Percentiles rank a stretch among this genome's conserved stretches.
These are phyloP conservation scores for Heliocidaris erythrogramma DNA, from an alignment of 35 echinoderm and acorn worm species.

Conservation along the genomic window DNA sequence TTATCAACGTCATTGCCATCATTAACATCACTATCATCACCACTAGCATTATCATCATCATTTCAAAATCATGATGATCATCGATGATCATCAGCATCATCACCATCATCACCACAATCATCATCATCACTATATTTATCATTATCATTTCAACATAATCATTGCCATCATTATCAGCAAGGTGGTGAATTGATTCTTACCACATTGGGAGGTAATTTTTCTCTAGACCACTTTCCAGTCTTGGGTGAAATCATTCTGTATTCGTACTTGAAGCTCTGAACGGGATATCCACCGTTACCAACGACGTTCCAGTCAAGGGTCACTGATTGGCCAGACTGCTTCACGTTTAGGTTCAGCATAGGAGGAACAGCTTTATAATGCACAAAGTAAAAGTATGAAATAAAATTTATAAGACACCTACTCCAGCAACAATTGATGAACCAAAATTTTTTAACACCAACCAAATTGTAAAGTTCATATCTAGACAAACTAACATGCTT, in stretches of 20 bases:
- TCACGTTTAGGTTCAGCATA: constrained; percentile 24
- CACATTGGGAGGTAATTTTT: constrained; percentile 9
- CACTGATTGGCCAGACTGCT: not conserved
- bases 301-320: constrained; percentile 32
- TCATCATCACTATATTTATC: not conserved
- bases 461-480: too few species aligned
- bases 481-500: too few species aligned
- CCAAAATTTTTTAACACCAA: not conserved
- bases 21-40: not conserved
- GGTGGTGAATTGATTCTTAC: not conserved
- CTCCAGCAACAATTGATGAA: too few species aligned
- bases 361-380: constrained; percentile 20
- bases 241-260: constrained; percentile 48
- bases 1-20: not conserved
- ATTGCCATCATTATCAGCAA: not conserved
- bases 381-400: not conserved
- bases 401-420: not conserved
- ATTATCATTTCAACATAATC: not conserved
- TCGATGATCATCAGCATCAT: too few species aligned
- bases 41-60: not conserved
- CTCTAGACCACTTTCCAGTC: not conserved
- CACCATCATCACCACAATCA: not conserved
- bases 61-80: not conserved
- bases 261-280: constrained; percentile 45
- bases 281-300: constrained; percentile 50